phyloP scores from a whole-genome alignment of 2,113 vertebrate species.

The Oncorhynchus tshawytscha region DNA sequence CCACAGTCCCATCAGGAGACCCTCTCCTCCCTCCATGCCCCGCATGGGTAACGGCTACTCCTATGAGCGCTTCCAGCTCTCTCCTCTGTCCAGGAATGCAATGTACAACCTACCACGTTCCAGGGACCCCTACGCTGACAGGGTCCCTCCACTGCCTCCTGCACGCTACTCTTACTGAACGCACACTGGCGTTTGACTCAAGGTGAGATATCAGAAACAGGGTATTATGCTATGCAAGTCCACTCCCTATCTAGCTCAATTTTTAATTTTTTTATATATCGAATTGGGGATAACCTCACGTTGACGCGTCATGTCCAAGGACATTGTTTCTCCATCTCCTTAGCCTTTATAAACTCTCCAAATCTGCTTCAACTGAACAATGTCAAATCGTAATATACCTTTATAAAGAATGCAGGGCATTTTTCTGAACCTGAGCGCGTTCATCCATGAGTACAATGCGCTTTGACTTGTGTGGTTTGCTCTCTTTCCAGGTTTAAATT shows the following conservation, averaged over 20 bases:
- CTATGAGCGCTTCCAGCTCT: constrained; percentile 86
- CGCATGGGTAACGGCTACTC: constrained; percentile 82
- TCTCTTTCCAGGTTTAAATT: constrained; percentile 84
- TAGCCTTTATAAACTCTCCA: constrained; percentile 22
- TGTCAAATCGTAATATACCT: constrained; percentile 15
- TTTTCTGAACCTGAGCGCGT: constrained; percentile 49
- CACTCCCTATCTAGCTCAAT: neutral
- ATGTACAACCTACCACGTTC: constrained; percentile 79
- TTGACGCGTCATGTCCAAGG: neutral
- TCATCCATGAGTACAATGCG: constrained; percentile 41
- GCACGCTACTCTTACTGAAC: constrained; percentile 69
- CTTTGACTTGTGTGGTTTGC: constrained; percentile 78
- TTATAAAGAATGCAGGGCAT: constrained; percentile 35
- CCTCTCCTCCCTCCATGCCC: constrained; percentile 71
- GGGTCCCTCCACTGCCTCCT: constrained; percentile 69
- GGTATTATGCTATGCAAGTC: neutral
- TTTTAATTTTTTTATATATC: too few relatives aligned
- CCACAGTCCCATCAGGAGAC: constrained; percentile 86
- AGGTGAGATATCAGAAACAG: constrained; percentile 67
- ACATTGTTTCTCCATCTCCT: neutral
- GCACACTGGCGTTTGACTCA: constrained; percentile 33
- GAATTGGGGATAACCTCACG: neutral
- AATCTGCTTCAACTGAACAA: constrained; percentile 8
- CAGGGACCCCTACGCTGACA: constrained; percentile 80
- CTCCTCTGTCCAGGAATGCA: constrained; percentile 80